These are phyloP conservation scores for Notothenia coriiceps DNA, from an alignment of 2,113 vertebrate species.

Conservation along the genomic window DNA sequence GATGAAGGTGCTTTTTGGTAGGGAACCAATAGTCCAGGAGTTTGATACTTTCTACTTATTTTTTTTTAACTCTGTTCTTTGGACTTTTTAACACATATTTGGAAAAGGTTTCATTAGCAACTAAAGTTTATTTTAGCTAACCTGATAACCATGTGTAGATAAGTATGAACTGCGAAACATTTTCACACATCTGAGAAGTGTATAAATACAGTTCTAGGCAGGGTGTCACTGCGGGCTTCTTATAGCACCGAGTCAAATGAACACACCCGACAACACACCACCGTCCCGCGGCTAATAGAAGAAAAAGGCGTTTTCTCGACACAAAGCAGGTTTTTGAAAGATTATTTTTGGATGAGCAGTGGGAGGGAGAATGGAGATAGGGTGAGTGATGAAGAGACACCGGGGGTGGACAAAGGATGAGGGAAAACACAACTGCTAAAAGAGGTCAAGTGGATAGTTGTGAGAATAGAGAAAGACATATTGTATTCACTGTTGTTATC, in stretches of 20 bases:
- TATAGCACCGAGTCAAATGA: slow-evolving; percentile 27
- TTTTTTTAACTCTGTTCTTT: neutral
- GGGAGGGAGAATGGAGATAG: neutral
- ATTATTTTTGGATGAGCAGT: neutral
- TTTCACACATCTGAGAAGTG: slow-evolving; percentile 19
- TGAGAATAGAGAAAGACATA: neutral
- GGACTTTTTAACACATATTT: neutral
- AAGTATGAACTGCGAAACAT: neutral
- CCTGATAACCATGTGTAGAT: neutral
- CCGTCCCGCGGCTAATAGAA: neutral
- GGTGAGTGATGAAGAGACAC: neutral
- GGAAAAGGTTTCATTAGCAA: neutral
- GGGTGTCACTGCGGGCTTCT: slow-evolving; percentile 18
- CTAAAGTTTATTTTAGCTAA: neutral
- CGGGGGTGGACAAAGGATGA: neutral
- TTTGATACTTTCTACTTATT: no score
- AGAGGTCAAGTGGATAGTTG: neutral
- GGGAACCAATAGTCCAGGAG: no score
- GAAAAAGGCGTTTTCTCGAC: neutral
- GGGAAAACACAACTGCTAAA: neutral
- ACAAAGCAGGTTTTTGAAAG: neutral
- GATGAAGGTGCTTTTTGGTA: no score
- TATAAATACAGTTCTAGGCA: slow-evolving; percentile 40
- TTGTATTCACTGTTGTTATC: no score
- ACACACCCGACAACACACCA: slow-evolving; percentile 3